Conservation (phyloP, 2,113 vertebrate genomes). For the Brienomyrus brachyistius region DNA sequence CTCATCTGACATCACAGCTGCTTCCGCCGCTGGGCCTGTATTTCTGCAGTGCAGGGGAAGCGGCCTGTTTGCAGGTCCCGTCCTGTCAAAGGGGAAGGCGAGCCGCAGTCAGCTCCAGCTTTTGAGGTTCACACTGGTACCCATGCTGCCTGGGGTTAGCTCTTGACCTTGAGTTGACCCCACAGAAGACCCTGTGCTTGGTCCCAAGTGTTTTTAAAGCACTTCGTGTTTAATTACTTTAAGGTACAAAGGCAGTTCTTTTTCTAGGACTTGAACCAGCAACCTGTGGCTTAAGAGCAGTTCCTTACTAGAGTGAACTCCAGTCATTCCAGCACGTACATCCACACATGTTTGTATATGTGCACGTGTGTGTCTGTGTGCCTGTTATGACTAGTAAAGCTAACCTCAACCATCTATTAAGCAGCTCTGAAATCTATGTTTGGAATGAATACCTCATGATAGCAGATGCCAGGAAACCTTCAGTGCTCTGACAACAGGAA, state of each 20-base stretch:
- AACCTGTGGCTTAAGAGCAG: neutral
- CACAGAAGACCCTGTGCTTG: neutral
- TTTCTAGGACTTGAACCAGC: neutral
- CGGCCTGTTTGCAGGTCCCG: neutral
- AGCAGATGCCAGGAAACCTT: neutral
- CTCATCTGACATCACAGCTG: neutral
- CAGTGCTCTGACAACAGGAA: neutral
- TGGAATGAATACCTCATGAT: neutral
- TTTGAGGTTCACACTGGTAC: neutral
- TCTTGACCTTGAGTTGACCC: neutral
- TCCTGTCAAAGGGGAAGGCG: neutral
- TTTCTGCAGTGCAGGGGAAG: neutral
- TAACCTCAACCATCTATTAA: neutral
- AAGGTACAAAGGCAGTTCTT: neutral
- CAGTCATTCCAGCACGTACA: neutral
- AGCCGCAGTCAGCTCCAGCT: neutral
- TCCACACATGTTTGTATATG: neutral
- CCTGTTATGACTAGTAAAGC: neutral
- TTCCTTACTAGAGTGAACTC: neutral
- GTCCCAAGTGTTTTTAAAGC: neutral
- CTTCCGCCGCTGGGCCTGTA: neutral
- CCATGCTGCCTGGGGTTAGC: neutral
- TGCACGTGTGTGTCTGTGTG: neutral
- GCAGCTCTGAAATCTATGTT: neutral
- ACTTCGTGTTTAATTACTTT: neutral